phyloP scores from a whole-genome alignment of 1,140 invertebrate species.

The Drosophila murphyi region DNA sequence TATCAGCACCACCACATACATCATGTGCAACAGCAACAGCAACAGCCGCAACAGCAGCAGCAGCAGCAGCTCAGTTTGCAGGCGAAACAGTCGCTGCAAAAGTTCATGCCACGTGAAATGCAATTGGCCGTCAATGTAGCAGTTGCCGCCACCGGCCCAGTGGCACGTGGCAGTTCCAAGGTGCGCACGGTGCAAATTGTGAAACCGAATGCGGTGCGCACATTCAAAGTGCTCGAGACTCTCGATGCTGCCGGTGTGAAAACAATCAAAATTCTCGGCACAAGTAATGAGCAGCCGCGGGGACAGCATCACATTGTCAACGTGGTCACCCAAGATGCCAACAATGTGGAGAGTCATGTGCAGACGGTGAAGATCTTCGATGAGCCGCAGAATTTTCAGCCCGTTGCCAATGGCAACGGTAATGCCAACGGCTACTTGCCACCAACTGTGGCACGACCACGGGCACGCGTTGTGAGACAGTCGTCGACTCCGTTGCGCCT shows the following conservation, averaged over 20 bases:
- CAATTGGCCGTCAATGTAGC: conserved; percentile 75
- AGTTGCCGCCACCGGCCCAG: conserved; percentile 46
- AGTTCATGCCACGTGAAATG: conserved; percentile 76
- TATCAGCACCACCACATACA: conserved; percentile 33
- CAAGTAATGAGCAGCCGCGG: conserved; percentile 65
- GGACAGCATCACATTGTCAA: conserved; percentile 70
- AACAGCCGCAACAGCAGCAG: not conserved
- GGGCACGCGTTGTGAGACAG: conserved; percentile 48
- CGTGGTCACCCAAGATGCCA: conserved; percentile 65
- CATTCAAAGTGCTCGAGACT: conserved; percentile 71
- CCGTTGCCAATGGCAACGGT: not conserved
- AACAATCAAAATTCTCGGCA: conserved; percentile 74
- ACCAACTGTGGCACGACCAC: conserved; percentile 51
- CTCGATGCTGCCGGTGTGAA: conserved; percentile 69
- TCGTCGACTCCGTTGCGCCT: conserved; percentile 46
- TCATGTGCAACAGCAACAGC: conserved; percentile 18
- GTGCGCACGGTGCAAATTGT: conserved; percentile 77
- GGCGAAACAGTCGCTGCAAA: conserved; percentile 70
- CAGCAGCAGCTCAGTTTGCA: conserved; percentile 36
- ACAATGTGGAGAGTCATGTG: conserved; percentile 65
- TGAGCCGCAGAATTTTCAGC: conserved; percentile 48
- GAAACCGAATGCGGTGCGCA: conserved; percentile 59
- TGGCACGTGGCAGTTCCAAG: conserved; percentile 52
- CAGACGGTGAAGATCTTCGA: conserved; percentile 75
- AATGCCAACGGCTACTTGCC: conserved; percentile 49